Evolutionary conservation across 2,888 invertebrate genomes (phyloP), one percentile per base, ranked within the genome.

Genomic region (Piscicola geometra): DNA sequence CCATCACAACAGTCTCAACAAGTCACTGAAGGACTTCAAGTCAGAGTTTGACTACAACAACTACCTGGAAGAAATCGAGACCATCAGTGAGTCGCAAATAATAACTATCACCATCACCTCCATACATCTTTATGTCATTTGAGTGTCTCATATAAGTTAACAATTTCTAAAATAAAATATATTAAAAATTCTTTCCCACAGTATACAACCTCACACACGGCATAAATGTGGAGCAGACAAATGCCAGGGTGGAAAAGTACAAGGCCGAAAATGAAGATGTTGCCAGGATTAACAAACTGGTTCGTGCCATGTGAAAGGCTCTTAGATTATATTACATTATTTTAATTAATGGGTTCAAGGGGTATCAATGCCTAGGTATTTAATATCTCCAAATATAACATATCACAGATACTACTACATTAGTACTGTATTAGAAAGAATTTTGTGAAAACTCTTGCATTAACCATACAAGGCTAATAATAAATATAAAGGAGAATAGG

Each of bases 51-150:
- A 94, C 77, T 99, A 91, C 85, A 97, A 99, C 86, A 93, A 97
- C 86, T 99, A 99, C 85, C 88, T 99, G 81, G 99, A 99, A 86
- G 92, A 93, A 86, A 90, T 97, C 64, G 98, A 97, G 86, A 90
- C 90, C 0, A 92, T 96, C 21, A 81, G 86, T 85, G 81, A 82
- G 81, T n/a, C n/a, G n/a, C n/a, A n/a, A n/a, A n/a, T n/a, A n/a
- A n/a, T n/a, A n/a, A n/a, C n/a, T n/a, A n/a, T n/a, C n/a, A n/a
- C n/a, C n/a, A n/a, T n/a, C n/a, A n/a, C n/a, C n/a, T n/a, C n/a
- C n/a, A n/a, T n/a, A n/a, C n/a, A n/a, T n/a, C n/a, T n/a, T n/a
- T n/a, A n/a, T n/a, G 9, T 67, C 30, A 67, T 33, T 67, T 67
- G 15, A 9, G 30, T 67, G 12, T 33, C 3, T 67, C 3, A 9